A percentile compares a stretch with the other conserved stretches of the same genome.
Evolutionary conservation across 1,140 invertebrate genomes (phyloP).

Genomic region (Reticulitermes speratus): DNA sequence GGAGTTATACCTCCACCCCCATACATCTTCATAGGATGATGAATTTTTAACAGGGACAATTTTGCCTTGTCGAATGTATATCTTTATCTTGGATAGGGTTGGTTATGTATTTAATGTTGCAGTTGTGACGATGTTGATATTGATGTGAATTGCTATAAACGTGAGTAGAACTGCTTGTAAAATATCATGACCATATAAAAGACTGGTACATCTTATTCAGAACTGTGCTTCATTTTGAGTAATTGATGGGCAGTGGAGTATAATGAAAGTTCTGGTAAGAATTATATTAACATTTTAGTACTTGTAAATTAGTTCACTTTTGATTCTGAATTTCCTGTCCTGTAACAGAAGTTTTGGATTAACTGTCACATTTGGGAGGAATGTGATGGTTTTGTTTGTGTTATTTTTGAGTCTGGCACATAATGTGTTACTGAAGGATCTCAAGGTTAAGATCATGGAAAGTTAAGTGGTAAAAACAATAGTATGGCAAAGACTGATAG

Average conservation of each 20-base stretch:
- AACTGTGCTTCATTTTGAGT: not conserved
- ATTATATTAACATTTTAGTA: not conserved
- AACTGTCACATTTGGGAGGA: not conserved
- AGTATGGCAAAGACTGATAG: conserved; percentile 11
- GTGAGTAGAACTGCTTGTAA: no score
- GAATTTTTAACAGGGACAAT: no score
- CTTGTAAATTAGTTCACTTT: not conserved
- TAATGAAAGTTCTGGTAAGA: not conserved
- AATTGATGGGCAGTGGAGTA: not conserved
- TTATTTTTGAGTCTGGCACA: not conserved
- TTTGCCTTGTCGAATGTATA: no score
- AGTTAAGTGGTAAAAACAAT: not conserved
- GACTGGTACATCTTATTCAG: not conserved
- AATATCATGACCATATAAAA: not conserved
- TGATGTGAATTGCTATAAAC: no score
- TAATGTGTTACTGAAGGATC: conserved; percentile 9
- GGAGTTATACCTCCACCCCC: no score
- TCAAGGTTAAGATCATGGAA: not conserved
- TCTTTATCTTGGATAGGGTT: no score
- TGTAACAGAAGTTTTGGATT: not conserved
- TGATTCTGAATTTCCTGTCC: not conserved
- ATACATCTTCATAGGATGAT: no score
- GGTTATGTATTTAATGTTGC: no score
- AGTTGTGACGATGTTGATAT: no score
- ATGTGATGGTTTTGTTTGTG: not conserved